These are phyloP conservation scores for Neotoma lepida DNA, from an alignment of 2,113 vertebrate species.

Conservation along the genomic window DNA sequence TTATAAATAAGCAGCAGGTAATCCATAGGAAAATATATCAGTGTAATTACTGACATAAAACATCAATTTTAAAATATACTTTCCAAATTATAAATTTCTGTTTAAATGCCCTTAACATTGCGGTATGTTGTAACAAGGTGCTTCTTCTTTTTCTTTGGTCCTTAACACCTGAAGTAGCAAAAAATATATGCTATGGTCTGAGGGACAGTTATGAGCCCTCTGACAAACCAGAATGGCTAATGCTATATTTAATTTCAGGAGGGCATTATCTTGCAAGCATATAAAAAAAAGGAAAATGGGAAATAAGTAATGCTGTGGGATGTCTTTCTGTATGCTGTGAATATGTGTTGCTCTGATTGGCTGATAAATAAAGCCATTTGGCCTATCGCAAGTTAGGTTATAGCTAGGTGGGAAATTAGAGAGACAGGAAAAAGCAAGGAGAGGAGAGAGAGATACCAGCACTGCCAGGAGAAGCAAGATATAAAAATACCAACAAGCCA, in stretches of 20 bases:
- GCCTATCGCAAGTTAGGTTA: too few species aligned
- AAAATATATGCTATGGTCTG: neutral
- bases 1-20: neutral
- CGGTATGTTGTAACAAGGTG: neutral
- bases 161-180: neutral
- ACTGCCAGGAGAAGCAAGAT: too few species aligned
- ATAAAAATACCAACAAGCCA: too few species aligned
- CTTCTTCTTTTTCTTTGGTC: neutral
- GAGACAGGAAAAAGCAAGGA: too few species aligned
- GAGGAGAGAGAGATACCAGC: too few species aligned
- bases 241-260: neutral
- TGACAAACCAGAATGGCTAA: neutral
- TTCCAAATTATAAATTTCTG: neutral
- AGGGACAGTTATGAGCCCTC: neutral
- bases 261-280: neutral
- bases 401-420: too few species aligned
- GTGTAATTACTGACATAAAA: neutral
- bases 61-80: neutral
- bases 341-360: too few species aligned
- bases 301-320: too few species aligned
- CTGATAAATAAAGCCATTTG: too few species aligned
- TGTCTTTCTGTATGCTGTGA: too few species aligned
- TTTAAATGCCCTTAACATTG: neutral
- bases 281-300: neutral
- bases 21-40: neutral